Evolutionary conservation across 2,888 invertebrate genomes (phyloP).

Genomic region (Phengaris arion): DNA sequence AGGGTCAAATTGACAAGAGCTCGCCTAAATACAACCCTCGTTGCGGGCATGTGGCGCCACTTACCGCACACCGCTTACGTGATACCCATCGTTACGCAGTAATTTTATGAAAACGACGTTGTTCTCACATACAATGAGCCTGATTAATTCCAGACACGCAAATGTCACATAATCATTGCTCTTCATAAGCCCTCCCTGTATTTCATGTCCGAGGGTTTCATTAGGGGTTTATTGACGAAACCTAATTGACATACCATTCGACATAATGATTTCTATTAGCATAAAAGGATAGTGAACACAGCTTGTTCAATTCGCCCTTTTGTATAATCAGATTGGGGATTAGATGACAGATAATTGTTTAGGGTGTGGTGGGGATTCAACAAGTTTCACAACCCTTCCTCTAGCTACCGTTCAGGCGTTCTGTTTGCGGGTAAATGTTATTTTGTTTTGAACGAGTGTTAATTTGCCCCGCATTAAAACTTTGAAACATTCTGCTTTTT

Average conservation of each 20-base stretch:
- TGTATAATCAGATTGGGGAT: conserved; percentile 57
- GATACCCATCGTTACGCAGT: conserved; percentile 30
- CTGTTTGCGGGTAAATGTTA: neutral
- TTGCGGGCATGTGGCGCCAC: conserved; percentile 37
- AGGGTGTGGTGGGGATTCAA: conserved; percentile 66
- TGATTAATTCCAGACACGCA: conserved; percentile 52
- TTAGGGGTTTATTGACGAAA: conserved; percentile 35
- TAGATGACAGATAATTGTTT: conserved; percentile 68
- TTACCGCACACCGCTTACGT: conserved; percentile 40
- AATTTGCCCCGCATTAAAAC: neutral
- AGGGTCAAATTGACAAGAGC: neutral
- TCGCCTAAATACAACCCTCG: conserved; percentile 16
- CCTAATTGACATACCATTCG: conserved; percentile 35
- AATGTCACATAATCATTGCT: conserved; percentile 49
- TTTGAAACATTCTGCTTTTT: neutral
- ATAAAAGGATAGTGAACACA: conserved; percentile 41
- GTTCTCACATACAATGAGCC: conserved; percentile 43
- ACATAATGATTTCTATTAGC: conserved; percentile 39
- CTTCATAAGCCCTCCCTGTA: conserved; percentile 38
- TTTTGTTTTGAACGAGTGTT: neutral
- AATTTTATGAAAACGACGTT: conserved; percentile 34
- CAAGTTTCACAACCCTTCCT: conserved; percentile 62
- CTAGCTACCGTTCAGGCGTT: neutral
- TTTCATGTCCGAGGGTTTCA: conserved; percentile 41
- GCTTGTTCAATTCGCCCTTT: conserved; percentile 56